Conservation (phyloP, 2,113 vertebrate genomes). For the Myotis yumanensis region DNA sequence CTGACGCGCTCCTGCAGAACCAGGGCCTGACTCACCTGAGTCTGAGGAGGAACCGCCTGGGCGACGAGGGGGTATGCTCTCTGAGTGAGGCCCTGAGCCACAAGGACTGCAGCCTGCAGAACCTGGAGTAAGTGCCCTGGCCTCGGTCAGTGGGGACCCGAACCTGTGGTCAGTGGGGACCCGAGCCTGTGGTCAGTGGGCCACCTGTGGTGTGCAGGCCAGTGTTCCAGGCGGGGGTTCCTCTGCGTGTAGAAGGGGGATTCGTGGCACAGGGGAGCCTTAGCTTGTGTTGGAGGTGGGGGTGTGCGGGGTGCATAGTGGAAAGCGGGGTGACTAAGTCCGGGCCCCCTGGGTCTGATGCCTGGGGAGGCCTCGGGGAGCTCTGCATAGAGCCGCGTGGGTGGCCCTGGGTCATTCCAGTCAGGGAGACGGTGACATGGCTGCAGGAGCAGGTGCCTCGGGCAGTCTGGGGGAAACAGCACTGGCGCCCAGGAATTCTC, state of each 20-base stretch:
- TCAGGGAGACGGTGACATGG: no score
- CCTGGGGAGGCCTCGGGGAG: no score
- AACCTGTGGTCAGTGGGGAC: no score
- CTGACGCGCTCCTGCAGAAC: neutral
- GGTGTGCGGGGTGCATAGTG: neutral
- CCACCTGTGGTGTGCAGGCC: no score
- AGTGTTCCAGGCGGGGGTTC: neutral
- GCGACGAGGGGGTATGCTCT: neutral
- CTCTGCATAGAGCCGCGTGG: fast-evolving
- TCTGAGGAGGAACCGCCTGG: neutral
- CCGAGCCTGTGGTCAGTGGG: no score
- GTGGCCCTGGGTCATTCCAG: no score
- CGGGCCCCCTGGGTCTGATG: neutral
- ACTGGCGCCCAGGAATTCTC: neutral
- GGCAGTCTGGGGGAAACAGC: neutral
- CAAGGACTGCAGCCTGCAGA: neutral
- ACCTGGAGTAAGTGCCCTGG: neutral
- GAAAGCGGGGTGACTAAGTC: no score
- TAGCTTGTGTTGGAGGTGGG: neutral
- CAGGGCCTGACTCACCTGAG: neutral
- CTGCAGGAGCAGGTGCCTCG: fast-evolving
- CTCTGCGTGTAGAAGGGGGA: neutral
- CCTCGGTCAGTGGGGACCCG: no score
- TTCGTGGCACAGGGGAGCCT: neutral
- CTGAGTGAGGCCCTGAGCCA: neutral